These are phyloP conservation scores for Pipra filicauda DNA, from an alignment of 2,113 vertebrate species.

Conservation along the genomic window DNA sequence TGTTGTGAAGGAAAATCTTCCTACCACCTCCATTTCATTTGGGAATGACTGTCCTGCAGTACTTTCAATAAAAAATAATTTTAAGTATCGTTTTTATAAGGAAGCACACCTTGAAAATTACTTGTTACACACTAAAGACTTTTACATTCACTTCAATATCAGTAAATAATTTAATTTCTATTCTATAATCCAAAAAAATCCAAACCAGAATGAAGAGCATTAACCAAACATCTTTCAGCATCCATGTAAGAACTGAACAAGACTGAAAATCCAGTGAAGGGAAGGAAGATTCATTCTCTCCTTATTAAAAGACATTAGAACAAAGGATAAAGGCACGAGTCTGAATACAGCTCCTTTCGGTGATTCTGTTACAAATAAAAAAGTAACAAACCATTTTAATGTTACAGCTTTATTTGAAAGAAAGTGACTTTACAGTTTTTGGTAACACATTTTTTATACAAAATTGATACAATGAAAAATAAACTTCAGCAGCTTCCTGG, in stretches of 20 bases:
- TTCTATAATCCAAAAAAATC: not conserved
- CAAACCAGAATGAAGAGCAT: not conserved
- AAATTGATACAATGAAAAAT: constrained; percentile 6
- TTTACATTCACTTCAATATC: not conserved
- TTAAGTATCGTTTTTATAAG: not conserved
- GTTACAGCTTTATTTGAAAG: constrained; percentile 47
- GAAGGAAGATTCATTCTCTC: not conserved
- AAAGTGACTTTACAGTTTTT: not conserved
- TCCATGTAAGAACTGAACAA: not conserved
- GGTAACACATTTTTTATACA: not conserved
- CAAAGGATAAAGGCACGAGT: not conserved
- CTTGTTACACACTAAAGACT: not conserved
- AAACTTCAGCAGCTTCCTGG: not conserved
- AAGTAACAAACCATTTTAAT: not conserved
- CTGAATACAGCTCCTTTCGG: not conserved
- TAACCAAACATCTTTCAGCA: not conserved
- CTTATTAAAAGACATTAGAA: not conserved
- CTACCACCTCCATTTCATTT: not conserved
- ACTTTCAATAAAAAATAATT: not conserved
- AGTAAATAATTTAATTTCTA: not conserved
- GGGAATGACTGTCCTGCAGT: not conserved
- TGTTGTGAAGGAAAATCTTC: not conserved
- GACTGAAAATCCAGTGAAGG: not conserved
- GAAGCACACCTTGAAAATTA: not conserved
- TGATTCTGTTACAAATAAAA: not conserved